Percentiles rank a stretch among this genome's conserved stretches.
These are phyloP conservation scores for Valencia hispanica DNA, from an alignment of 2,797 vertebrate genomes.

Conservation along the genomic window DNA sequence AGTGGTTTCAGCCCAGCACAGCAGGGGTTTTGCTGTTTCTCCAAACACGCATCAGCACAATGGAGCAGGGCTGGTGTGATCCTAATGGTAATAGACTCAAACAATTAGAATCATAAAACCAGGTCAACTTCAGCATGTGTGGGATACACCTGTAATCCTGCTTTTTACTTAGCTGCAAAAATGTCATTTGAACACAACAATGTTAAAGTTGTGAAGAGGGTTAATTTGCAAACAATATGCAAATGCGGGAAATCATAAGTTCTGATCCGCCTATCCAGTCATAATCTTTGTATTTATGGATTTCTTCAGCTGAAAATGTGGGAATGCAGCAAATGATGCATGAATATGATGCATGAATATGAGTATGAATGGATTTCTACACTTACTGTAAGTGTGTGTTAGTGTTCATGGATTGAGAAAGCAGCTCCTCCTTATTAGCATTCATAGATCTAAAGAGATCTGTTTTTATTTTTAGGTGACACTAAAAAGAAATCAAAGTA, in stretches of 20 bases:
- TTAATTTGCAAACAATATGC: slow-evolving; percentile 35
- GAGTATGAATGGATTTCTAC: background rate
- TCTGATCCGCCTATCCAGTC: background rate
- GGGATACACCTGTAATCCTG: slow-evolving; percentile 28
- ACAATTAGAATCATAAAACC: slow-evolving; percentile 61
- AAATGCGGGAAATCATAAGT: background rate
- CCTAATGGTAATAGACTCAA: slow-evolving; percentile 67
- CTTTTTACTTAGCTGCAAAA: slow-evolving; percentile 12
- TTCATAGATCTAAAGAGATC: background rate
- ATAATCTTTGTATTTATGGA: background rate
- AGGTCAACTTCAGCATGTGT: slow-evolving; percentile 13
- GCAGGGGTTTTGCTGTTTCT: slow-evolving; percentile 64
- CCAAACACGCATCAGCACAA: slow-evolving; percentile 63
- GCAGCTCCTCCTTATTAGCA: background rate
- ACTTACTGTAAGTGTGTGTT: background rate
- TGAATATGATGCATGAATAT: background rate
- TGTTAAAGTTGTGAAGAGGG: slow-evolving; percentile 7
- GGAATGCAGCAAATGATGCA: background rate
- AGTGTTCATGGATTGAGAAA: background rate
- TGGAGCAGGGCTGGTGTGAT: slow-evolving; percentile 55
- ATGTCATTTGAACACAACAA: background rate
- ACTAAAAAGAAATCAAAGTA: slow-evolving; percentile 24
- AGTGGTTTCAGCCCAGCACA: slow-evolving; percentile 59
- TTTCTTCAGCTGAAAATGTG: background rate
- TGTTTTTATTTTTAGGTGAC: background rate